A percentile compares a stretch with the other conserved stretches of the same genome.
Evolutionary conservation across 1,140 invertebrate genomes (phyloP).

Genomic region (Drosophila grimshawi): DNA sequence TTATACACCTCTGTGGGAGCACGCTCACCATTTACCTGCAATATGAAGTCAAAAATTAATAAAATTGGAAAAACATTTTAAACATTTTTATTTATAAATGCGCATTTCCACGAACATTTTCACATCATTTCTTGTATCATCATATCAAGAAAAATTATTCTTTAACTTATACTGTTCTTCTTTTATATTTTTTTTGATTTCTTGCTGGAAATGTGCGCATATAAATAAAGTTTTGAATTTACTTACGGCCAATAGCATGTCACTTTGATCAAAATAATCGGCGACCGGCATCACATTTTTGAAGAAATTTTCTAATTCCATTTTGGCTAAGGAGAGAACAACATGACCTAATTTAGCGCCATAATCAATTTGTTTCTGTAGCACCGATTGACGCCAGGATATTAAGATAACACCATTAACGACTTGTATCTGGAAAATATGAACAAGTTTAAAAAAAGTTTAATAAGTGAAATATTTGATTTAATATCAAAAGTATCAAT

Average conservation of each 20-base stretch:
- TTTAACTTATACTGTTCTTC: too few species aligned
- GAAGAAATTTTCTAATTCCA: slow-evolving; percentile 95
- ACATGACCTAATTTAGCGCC: slow-evolving; percentile 94
- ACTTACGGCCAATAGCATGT: slow-evolving; percentile 92
- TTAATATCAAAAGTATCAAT: too few species aligned
- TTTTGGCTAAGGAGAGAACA: slow-evolving; percentile 92
- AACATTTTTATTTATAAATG: too few species aligned
- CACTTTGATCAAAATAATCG: slow-evolving; percentile 94
- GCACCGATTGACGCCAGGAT: slow-evolving; percentile 92
- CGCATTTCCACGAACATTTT: too few species aligned
- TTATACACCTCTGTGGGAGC: slow-evolving; percentile 92
- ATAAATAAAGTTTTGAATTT: not conserved
- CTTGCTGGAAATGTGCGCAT: not conserved
- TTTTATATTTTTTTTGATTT: too few species aligned
- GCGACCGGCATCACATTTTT: slow-evolving; percentile 94
- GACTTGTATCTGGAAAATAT: slow-evolving; percentile 89
- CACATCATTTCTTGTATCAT: too few species aligned
- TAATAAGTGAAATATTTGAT: too few species aligned
- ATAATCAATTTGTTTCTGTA: slow-evolving; percentile 95
- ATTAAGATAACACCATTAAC: slow-evolving; percentile 93
- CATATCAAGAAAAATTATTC: too few species aligned
- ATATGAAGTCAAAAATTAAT: not conserved
- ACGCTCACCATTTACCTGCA: slow-evolving; percentile 92
- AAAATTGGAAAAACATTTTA: not conserved
- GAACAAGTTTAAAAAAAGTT: not conserved